phyloP scores from a whole-genome alignment of 2,888 invertebrate genomes.

The Laothoe populi region DNA sequence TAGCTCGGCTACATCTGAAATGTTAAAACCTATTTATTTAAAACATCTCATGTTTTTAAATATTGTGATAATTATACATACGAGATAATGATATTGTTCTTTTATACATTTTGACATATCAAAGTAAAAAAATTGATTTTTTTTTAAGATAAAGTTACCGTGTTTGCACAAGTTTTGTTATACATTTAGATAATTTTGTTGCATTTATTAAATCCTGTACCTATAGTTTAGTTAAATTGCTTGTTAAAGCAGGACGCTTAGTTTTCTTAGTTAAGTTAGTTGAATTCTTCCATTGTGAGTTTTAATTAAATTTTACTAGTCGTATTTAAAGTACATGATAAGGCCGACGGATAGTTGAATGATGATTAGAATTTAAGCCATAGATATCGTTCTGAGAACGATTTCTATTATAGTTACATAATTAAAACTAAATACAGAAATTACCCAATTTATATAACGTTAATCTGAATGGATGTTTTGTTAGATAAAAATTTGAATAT shows the following conservation, averaged over 20 bases:
- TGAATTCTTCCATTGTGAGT: slow-evolving; percentile 42
- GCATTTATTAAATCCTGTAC: slow-evolving; percentile 56
- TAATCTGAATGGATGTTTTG: slow-evolving; percentile 17
- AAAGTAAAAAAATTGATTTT: slow-evolving; percentile 67
- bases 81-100: slow-evolving; percentile 33
- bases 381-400: slow-evolving; percentile 6
- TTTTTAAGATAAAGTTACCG: slow-evolving; percentile 31
- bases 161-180: slow-evolving; percentile 55
- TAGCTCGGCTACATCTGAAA: slow-evolving; percentile 23
- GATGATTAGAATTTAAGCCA: slow-evolving; percentile 10
- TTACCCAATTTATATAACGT: not conserved
- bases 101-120: slow-evolving; percentile 46
- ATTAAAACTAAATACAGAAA: not conserved
- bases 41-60: slow-evolving; percentile 26
- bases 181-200: slow-evolving; percentile 55
- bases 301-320: slow-evolving; percentile 39
- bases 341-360: slow-evolving; percentile 15
- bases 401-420: not conserved
- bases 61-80: slow-evolving; percentile 60
- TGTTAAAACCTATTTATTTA: slow-evolving; percentile 16
- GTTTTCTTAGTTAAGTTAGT: slow-evolving; percentile 46
- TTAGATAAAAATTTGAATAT: slow-evolving; percentile 21
- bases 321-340: slow-evolving; percentile 30
- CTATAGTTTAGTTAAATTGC: slow-evolving; percentile 32
- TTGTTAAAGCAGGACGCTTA: slow-evolving; percentile 29